A percentile compares a stretch with the other conserved stretches of the same genome.
Conservation (phyloP, 2,797 vertebrate species). For the Pyrrhura leucotis region DNA sequence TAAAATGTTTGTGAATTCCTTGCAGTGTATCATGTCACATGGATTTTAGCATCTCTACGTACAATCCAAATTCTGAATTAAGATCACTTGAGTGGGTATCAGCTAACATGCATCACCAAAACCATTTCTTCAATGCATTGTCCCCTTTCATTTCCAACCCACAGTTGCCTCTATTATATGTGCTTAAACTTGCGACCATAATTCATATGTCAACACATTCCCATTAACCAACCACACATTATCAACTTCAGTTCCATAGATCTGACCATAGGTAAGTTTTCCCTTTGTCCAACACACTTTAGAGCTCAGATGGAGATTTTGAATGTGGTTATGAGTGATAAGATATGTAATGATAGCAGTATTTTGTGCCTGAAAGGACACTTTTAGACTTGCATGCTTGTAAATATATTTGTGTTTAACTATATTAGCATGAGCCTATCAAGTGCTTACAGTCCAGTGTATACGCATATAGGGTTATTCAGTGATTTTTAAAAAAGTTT, state of each 20-base stretch:
- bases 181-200: neutral
- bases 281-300: neutral
- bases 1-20: neutral
- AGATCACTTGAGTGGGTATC: neutral
- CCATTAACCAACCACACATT: conserved; percentile 35
- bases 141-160: neutral
- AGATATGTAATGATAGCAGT: neutral
- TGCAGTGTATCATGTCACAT: neutral
- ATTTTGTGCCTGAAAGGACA: neutral
- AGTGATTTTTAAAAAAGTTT: neutral
- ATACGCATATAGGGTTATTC: neutral
- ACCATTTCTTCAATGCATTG: neutral
- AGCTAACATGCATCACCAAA: neutral
- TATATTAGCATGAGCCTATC: neutral
- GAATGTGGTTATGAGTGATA: neutral
- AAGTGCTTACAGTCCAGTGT: neutral
- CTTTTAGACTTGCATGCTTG: neutral
- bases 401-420: neutral
- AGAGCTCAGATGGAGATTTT: neutral
- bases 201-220: conserved; percentile 28
- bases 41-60: neutral
- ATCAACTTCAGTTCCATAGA: neutral
- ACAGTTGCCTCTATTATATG: neutral
- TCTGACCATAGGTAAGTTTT: conserved; percentile 8
- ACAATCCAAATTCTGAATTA: neutral